These are phyloP conservation scores for Dromas ardeola DNA, from an alignment of 2,113 vertebrate genomes.

Conservation along the genomic window DNA sequence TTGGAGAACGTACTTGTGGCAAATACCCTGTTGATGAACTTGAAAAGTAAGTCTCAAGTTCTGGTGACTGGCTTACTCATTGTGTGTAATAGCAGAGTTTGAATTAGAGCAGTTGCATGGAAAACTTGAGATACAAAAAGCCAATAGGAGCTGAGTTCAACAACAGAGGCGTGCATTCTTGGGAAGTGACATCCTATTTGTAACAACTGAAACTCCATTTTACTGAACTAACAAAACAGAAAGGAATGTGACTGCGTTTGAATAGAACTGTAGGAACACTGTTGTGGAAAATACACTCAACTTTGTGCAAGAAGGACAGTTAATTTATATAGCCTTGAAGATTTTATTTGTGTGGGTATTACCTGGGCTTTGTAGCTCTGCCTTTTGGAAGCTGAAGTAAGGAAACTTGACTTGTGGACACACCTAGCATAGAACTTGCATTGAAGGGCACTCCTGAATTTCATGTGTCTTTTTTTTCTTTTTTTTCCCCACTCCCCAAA, in stretches of 20 bases:
- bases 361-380: neutral
- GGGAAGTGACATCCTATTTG: conserved; percentile 36
- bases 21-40: neutral
- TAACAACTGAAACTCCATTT: conserved; percentile 33
- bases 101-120: conserved; percentile 1
- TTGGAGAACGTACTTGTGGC: neutral
- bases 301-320: neutral
- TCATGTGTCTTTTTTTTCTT: neutral
- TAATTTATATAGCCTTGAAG: neutral
- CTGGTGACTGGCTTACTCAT: conserved; percentile 15
- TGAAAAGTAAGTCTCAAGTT: neutral
- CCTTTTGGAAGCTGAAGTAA: neutral
- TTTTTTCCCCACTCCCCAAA: neutral
- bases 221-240: conserved; percentile 11
- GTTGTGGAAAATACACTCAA: neutral
- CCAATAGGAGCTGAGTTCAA: conserved; percentile 8
- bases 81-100: neutral
- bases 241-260: conserved; percentile 31
- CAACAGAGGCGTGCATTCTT: conserved; percentile 47
- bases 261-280: neutral
- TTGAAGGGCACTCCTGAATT: neutral
- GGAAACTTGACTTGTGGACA: neutral
- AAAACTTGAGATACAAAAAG: conserved; percentile 49
- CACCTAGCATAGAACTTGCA: neutral
- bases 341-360: neutral